Percentiles rank a stretch among this genome's conserved stretches.
Conservation (phyloP, 2,888 invertebrate genomes). For the Hypercompe scribonia region DNA sequence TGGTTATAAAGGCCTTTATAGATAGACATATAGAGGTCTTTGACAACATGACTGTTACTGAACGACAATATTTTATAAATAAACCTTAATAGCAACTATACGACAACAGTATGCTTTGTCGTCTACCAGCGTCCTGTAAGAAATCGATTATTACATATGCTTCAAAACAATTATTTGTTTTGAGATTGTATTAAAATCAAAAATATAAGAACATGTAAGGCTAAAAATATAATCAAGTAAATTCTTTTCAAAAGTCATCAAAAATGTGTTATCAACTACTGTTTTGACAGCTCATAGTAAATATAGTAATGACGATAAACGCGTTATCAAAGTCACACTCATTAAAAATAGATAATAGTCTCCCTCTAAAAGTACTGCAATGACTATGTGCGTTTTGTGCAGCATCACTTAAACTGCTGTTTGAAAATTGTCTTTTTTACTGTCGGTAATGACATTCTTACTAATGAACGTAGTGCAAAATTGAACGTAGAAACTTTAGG, state of each 20-base stretch:
- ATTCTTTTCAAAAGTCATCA: not conserved
- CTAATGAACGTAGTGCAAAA: not conserved
- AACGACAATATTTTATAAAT: not conserved
- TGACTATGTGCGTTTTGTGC: not conserved
- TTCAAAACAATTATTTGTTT: not conserved
- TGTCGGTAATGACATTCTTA: not conserved
- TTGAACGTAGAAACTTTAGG: not conserved
- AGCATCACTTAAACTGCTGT: not conserved
- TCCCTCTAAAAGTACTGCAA: not conserved
- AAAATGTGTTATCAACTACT: not conserved
- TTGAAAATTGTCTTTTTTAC: not conserved
- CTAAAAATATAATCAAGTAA: not conserved
- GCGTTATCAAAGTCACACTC: not conserved
- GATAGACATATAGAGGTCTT: constrained; percentile 3
- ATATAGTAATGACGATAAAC: not conserved
- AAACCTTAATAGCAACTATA: not conserved
- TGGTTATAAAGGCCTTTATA: constrained; percentile 2
- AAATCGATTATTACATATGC: not conserved
- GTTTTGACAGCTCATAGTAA: not conserved
- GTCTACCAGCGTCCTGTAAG: not conserved
- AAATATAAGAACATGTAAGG: not conserved
- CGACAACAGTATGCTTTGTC: not conserved
- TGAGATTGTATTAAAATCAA: not conserved
- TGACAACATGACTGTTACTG: not conserved
- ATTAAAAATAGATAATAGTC: not conserved